Percentiles rank a stretch among this genome's conserved stretches.
Conservation (phyloP, 2,113 vertebrate genomes). For the Montifringilla adamsi region DNA sequence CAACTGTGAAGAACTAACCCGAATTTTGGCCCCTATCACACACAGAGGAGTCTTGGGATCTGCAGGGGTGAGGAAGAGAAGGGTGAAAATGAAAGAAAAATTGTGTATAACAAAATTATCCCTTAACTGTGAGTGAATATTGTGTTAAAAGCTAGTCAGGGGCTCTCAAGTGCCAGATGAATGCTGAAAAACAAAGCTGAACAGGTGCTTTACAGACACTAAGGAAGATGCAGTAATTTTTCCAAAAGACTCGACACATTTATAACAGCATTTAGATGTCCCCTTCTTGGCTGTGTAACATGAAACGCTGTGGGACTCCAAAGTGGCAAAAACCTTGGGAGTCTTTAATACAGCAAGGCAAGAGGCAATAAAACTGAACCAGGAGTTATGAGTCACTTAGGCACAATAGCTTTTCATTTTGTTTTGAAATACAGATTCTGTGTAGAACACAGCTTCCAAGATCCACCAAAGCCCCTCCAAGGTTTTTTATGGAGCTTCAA, state of each 20-base stretch:
- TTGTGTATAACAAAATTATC: background rate
- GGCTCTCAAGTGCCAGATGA: background rate
- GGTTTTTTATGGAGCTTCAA: background rate
- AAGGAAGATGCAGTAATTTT: background rate
- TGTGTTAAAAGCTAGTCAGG: background rate
- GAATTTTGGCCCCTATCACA: background rate
- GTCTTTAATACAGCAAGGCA: background rate
- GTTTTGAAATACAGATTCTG: background rate
- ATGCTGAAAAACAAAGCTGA: background rate
- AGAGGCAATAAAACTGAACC: background rate
- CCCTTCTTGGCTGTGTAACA: background rate
- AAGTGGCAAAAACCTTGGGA: background rate
- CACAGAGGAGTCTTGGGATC: background rate
- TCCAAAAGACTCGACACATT: background rate
- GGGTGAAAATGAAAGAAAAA: background rate
- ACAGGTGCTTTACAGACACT: background rate
- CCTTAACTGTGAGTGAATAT: background rate
- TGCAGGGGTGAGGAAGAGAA: background rate
- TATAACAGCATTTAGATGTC: background rate
- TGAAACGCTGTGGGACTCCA: rapidly evolving
- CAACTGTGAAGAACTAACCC: background rate
- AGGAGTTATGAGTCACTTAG: background rate
- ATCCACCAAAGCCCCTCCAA: background rate
- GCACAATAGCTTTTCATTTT: background rate
- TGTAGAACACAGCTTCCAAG: background rate